Conservation (phyloP, 1,140 invertebrate species). For the Drosophila aff. region DNA sequence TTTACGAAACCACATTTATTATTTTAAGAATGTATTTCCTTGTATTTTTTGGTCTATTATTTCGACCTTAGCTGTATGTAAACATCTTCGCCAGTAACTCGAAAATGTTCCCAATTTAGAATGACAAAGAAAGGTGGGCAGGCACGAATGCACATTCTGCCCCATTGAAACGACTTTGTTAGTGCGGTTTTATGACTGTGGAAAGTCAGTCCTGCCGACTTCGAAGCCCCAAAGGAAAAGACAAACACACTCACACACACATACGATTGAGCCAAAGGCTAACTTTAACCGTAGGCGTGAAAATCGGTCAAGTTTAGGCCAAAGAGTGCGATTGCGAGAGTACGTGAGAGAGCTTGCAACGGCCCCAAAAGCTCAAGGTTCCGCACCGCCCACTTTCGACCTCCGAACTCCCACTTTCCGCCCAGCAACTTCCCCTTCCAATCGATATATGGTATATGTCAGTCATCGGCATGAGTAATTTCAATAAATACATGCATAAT, state of each 20-base stretch:
- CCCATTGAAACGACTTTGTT: background rate
- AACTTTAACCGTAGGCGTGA: slow-evolving; percentile 31
- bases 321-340: slow-evolving; percentile 22
- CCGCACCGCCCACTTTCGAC: slow-evolving; percentile 18
- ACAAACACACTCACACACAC: background rate
- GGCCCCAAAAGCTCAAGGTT: slow-evolving; percentile 49
- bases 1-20: too few species aligned
- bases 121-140: slow-evolving; percentile 8
- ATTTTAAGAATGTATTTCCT: background rate
- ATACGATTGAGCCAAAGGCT: background rate
- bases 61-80: background rate
- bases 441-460: slow-evolving; percentile 35
- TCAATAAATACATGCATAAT: slow-evolving; percentile 28
- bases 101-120: slow-evolving; percentile 41
- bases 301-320: slow-evolving; percentile 61
- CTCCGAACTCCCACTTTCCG: slow-evolving; percentile 20
- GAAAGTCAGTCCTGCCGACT: slow-evolving; percentile 22
- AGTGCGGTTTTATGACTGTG: slow-evolving; percentile 5
- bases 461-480: slow-evolving; percentile 23
- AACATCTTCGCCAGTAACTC: slow-evolving; percentile 14
- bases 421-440: slow-evolving; percentile 21
- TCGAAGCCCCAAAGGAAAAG: slow-evolving; percentile 10
- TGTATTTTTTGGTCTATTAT: background rate
- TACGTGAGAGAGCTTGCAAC: slow-evolving; percentile 24
- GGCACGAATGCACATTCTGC: slow-evolving; percentile 1